Evolutionary conservation across 1,140 invertebrate species (phyloP), one percentile per base, ranked within the genome.

Genomic region (Arion vulgaris): DNA sequence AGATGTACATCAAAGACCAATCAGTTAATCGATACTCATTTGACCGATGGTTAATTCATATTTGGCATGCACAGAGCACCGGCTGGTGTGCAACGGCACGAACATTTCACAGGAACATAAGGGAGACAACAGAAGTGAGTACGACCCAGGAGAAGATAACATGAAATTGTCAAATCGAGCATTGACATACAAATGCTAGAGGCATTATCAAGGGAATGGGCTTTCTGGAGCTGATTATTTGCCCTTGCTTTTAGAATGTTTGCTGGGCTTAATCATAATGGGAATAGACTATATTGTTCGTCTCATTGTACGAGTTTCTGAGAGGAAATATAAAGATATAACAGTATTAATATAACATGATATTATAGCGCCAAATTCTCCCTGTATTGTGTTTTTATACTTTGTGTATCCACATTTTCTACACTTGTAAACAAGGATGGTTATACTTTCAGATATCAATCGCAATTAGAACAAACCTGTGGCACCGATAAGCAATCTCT

Each of bases 11-110:
- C n/a, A 66, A 28, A 28, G 62, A 66, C 32, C n/a, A 32, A 32
- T 32, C 62, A 66, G 17, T 28, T 66, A 66, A 66, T 66, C 62
- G 62, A 66, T 66, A 66, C n/a, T 66, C n/a, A 66, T 66, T 66
- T 66, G 62, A 7, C n/a, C 28, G 62, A 66, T 66, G 62, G 28
- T 66, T 66, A 66, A 66, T 66, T 66, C 28, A 66, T 66, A 66
- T 66, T n/a, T n/a, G 62, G 28, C n/a, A 32, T 32, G n/a, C 62
- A 66, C 62, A 28, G n/a, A 66, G 62, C 28, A 32, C 5, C 4
- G 62, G 62, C 62, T 66, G 62, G 17, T 34, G 11, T 1, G 62
- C 62, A n/a, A 34, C 19, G 19, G 23, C 26, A 38, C 34, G 71
- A 39, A 73, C 71, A 39, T 11, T 39, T 26, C 1, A 41, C 23